Percentiles rank a stretch among this genome's conserved stretches.
phyloP scores from a whole-genome alignment of 2,113 vertebrate species.

The Micromys minutus region DNA sequence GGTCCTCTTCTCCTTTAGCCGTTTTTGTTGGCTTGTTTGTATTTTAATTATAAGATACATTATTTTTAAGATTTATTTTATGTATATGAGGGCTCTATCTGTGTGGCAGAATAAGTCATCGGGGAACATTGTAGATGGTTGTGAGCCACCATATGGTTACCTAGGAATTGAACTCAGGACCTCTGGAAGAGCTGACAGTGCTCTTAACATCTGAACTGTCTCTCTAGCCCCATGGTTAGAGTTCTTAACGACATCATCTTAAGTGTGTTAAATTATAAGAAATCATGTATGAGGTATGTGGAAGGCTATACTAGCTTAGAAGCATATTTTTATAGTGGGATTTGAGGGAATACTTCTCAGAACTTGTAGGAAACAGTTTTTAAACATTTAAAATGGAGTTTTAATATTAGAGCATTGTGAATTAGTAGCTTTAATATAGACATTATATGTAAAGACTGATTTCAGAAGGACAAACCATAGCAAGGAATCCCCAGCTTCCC shows the following conservation, averaged over 20 bases:
- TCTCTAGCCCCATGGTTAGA: background rate
- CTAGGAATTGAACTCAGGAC: too few species aligned
- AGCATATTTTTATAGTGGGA: slow-evolving; percentile 19
- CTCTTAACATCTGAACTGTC: too few species aligned
- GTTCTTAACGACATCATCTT: slow-evolving; percentile 33
- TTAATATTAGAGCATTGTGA: background rate
- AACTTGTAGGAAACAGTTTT: slow-evolving; percentile 13
- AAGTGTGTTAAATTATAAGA: slow-evolving; percentile 36
- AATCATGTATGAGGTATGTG: background rate
- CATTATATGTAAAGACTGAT: slow-evolving; percentile 28
- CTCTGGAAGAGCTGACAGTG: too few species aligned
- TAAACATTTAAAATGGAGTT: background rate
- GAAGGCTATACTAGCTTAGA: slow-evolving; percentile 48
- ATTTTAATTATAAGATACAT: background rate
- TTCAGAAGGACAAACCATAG: background rate
- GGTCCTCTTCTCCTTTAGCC: background rate
- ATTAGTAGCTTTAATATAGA: background rate
- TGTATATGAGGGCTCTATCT: background rate
- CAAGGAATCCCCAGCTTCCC: background rate
- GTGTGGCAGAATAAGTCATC: background rate
- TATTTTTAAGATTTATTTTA: background rate
- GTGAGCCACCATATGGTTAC: background rate
- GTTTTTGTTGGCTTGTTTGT: background rate
- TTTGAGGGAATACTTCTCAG: slow-evolving; percentile 17
- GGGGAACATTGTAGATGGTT: background rate